phyloP scores from a whole-genome alignment of 2,888 invertebrate genomes.

The Aleiodes testaceus region DNA sequence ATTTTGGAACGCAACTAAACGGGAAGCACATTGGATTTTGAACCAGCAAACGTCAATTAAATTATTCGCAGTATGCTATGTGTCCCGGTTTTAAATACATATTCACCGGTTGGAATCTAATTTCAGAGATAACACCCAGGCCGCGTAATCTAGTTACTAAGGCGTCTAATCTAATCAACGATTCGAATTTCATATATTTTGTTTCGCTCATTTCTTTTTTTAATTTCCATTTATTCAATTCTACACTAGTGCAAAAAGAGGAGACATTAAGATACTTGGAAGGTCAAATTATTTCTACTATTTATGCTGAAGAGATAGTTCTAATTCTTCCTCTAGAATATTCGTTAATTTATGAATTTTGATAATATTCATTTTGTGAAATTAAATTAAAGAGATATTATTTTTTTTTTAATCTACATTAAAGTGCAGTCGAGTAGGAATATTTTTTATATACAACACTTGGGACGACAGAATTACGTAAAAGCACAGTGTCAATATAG shows the following conservation, averaged over 20 bases:
- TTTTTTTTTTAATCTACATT: slow-evolving; percentile 29
- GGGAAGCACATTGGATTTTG: slow-evolving; percentile 37
- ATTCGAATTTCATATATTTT: slow-evolving; percentile 62
- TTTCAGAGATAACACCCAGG: slow-evolving; percentile 68
- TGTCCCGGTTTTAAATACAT: slow-evolving; percentile 55
- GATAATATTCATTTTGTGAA: too few species aligned
- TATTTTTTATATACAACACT: slow-evolving; percentile 46
- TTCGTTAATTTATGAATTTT: too few species aligned
- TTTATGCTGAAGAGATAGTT: neutral
- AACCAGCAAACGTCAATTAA: slow-evolving; percentile 47
- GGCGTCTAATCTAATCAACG: slow-evolving; percentile 71
- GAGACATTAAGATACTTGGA: neutral
- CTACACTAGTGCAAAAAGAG: neutral
- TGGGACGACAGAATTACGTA: slow-evolving; percentile 51
- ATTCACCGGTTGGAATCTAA: slow-evolving; percentile 67
- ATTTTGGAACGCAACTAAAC: slow-evolving; percentile 30
- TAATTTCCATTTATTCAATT: slow-evolving; percentile 26
- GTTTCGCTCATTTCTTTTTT: slow-evolving; percentile 8
- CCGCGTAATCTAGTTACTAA: slow-evolving; percentile 72
- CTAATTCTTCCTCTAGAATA: too few species aligned
- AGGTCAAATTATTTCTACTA: neutral
- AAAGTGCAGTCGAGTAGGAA: slow-evolving; percentile 47
- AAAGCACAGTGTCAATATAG: slow-evolving; percentile 50
- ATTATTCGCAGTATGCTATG: slow-evolving; percentile 48
- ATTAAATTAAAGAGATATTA: slow-evolving; percentile 10